Base-by-base conservation (phyloP, 2,113 vertebrate species). In the Erpornis zantholeuca region DNA sequence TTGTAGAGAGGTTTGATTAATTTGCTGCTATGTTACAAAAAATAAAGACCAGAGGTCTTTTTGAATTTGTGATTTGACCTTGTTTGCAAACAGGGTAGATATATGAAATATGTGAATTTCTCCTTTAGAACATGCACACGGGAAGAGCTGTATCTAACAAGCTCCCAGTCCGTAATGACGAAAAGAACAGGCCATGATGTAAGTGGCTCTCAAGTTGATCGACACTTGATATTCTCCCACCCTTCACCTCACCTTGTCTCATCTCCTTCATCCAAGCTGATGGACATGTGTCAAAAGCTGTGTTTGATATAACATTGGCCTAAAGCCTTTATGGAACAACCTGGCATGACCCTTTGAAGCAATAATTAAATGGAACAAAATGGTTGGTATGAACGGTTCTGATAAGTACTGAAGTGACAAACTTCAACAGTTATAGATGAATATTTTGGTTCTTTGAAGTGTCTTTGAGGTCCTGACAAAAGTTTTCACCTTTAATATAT, bases 101-200 rank as follows among this genome's bases (percentile, higher is more conserved):
- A 8, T 1, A 12, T 10, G 25, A 70, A 85, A 65, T 31, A 38
- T 0, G 0, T 36, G 50, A 45, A 18, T 69, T 8, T 5, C 9
- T 85, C 9, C 35, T 85, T 84, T 27, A 59, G 16, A 83, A 54
- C 10, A 17, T 36, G 19, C 13, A 25, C 5, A 10, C 7, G 38
- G 33, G 38, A 77, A 71, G 24, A 52, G 19, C 27, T 59, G 1
- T 36, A 31, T 28, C 54, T n/a, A 40, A 6, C 0, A 0, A 82
- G 6, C 20, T 78, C 33, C 24, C 71, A 64, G 40, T 45, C 42
- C 31, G 12, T 52, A 76, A 82, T 12, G 45, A 47, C 20, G 47
- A 42, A 52, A 77, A 63, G 6, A 65, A 31, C 6, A 77, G n/a
- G 38, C 6, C 16, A 86, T 29, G 25, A 35, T 54, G 21, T 59